Evolutionary conservation across 1,140 invertebrate species (phyloP).

Genomic region (Andricus grossulariae): DNA sequence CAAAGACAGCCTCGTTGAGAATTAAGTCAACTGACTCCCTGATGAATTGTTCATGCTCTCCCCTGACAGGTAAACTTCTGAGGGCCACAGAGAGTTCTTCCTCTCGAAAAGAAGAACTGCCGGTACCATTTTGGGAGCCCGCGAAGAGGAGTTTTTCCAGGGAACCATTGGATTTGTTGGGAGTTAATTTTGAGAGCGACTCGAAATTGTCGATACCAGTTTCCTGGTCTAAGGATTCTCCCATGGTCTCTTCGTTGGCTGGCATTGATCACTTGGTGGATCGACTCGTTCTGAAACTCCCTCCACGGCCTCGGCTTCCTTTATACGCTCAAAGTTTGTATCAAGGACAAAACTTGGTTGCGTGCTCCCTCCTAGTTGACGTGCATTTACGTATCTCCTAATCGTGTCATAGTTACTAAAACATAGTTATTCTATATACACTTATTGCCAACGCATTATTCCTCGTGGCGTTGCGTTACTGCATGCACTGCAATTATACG

Average conservation of each 20-base stretch:
- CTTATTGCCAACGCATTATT: not conserved
- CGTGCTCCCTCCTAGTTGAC: conserved; percentile 46
- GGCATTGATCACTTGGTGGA: conserved; percentile 61
- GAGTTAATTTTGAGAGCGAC: conserved; percentile 24
- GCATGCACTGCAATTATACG: not conserved
- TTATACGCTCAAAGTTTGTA: conserved; percentile 69
- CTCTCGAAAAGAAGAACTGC: not conserved
- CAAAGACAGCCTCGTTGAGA: conserved; percentile 84
- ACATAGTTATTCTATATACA: not conserved
- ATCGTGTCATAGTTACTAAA: conserved; percentile 27
- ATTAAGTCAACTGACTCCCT: conserved; percentile 82
- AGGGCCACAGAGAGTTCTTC: conserved; percentile 24
- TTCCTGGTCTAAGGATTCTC: conserved; percentile 47
- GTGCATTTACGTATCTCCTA: conserved; percentile 3
- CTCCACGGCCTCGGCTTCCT: conserved; percentile 64
- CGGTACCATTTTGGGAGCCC: not conserved
- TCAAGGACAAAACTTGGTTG: conserved; percentile 59
- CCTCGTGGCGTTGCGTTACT: not conserved
- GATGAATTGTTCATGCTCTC: conserved; percentile 84
- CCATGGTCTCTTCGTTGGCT: conserved; percentile 58
- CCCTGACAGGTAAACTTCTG: conserved; percentile 76
- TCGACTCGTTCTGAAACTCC: conserved; percentile 56
- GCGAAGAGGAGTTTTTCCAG: not conserved
- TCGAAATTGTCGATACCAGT: conserved; percentile 29
- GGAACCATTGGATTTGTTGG: conserved; percentile 18